Evolutionary conservation across 2,888 invertebrate species (phyloP).

Genomic region (Oscheius sp.): DNA sequence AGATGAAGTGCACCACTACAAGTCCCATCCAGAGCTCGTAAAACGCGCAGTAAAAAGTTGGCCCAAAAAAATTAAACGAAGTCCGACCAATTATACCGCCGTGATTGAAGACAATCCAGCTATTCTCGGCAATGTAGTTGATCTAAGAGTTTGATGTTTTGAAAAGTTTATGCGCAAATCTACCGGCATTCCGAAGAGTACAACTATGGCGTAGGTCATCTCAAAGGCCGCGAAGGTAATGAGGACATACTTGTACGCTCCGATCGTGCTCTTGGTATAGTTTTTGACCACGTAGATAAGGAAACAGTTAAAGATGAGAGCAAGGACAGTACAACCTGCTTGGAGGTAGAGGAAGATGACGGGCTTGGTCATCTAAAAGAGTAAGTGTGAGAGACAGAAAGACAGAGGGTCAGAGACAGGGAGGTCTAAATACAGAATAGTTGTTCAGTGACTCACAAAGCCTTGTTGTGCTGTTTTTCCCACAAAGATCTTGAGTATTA

Average conservation of each 20-base stretch:
- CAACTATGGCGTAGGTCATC: conserved; percentile 20
- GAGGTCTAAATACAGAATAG: not conserved
- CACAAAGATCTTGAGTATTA: not conserved
- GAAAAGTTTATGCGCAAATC: not conserved
- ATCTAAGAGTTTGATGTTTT: conserved; percentile 3
- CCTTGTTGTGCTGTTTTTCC: not conserved
- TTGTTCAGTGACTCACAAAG: not conserved
- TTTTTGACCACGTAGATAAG: conserved; percentile 17
- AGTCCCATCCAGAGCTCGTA: conserved; percentile 31
- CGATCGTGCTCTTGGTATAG: conserved; percentile 13
- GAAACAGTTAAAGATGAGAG: conserved; percentile 13
- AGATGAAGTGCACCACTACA: conserved; percentile 27
- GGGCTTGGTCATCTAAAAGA: not conserved
- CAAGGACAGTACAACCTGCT: conserved; percentile 18
- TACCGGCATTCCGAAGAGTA: conserved; percentile 25
- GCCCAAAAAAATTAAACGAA: conserved; percentile 16
- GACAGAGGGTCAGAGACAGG: not conserved
- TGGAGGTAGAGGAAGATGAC: conserved; percentile 16
- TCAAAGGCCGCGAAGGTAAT: conserved; percentile 20
- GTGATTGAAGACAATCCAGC: conserved; percentile 25
- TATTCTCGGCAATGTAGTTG: conserved; percentile 19
- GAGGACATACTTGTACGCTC: conserved; percentile 18
- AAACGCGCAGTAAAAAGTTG: conserved; percentile 11
- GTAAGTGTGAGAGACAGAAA: not conserved
- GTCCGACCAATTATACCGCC: conserved; percentile 21